Evolutionary conservation across 2,113 vertebrate genomes (phyloP).

Genomic region (Hypanus sabinus): DNA sequence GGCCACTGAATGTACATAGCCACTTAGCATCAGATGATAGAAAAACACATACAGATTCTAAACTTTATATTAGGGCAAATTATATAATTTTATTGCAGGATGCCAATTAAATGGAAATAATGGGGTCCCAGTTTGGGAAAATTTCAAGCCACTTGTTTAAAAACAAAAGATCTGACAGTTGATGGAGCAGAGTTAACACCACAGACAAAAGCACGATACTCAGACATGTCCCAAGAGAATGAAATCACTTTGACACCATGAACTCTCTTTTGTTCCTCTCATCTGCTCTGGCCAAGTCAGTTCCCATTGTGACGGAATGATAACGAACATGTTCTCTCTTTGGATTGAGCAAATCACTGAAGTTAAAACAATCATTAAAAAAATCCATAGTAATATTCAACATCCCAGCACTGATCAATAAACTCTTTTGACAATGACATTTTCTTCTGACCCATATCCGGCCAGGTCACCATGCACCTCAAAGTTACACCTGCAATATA

Average conservation of each 20-base stretch:
- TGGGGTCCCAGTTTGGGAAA: background rate
- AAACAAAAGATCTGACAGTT: background rate
- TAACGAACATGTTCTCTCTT: background rate
- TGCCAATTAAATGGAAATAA: background rate
- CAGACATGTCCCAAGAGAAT: background rate
- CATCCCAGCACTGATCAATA: background rate
- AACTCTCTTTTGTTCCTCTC: background rate
- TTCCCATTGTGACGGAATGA: background rate
- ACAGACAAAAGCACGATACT: background rate
- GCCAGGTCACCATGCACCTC: background rate
- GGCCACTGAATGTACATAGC: too few species aligned
- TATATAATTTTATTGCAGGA: background rate
- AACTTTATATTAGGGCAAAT: background rate
- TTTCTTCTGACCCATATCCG: constrained; percentile 3
- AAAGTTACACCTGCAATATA: background rate
- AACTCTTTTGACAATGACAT: background rate
- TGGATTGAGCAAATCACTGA: background rate
- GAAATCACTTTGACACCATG: too few species aligned
- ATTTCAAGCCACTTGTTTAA: background rate
- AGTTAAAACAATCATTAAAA: background rate
- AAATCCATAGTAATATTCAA: background rate
- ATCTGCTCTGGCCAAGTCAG: background rate
- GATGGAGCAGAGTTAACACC: background rate
- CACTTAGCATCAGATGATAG: background rate
- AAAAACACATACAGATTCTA: background rate